Percentiles rank a stretch among this genome's conserved stretches.
These are phyloP conservation scores for Neodon shergylaensis DNA, from an alignment of 2,113 vertebrate genomes.

Conservation along the genomic window DNA sequence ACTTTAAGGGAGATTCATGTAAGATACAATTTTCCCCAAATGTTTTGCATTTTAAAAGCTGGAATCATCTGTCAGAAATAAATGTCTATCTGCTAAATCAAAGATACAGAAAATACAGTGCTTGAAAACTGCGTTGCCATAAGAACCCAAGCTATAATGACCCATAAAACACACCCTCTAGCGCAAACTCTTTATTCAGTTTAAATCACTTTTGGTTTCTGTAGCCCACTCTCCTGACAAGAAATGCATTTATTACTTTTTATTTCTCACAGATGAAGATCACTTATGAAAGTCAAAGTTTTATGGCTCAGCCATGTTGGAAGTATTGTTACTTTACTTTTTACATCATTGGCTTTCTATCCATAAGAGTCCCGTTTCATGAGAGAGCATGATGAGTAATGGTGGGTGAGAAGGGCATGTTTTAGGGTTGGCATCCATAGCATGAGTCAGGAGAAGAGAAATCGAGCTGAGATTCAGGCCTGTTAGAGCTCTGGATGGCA, in stretches of 20 bases:
- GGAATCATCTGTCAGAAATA: constrained; percentile 69
- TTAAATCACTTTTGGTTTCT: constrained; percentile 38
- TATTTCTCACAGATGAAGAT: constrained; percentile 45
- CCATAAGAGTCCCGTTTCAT: neutral
- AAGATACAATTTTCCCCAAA: constrained; percentile 51
- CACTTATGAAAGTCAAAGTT: neutral
- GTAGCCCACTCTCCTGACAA: neutral
- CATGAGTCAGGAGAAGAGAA: neutral
- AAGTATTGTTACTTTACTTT: neutral
- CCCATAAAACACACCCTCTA: constrained; percentile 21
- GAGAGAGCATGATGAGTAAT: neutral
- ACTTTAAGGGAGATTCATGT: constrained; percentile 66
- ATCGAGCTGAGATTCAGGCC: neutral
- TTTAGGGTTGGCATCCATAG: neutral
- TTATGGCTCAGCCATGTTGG: neutral
- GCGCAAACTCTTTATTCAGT: constrained; percentile 24
- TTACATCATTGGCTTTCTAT: neutral
- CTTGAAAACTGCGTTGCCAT: constrained; percentile 54
- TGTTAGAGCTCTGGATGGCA: neutral
- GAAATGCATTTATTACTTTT: constrained; percentile 29
- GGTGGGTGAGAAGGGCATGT: neutral
- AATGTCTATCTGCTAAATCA: constrained; percentile 58
- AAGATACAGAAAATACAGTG: constrained; percentile 59
- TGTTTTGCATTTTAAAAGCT: constrained; percentile 63
- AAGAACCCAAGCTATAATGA: constrained; percentile 51